A percentile compares a stretch with the other conserved stretches of the same genome.
phyloP scores from a whole-genome alignment of 2,797 vertebrate species.

The Lemur catta region DNA sequence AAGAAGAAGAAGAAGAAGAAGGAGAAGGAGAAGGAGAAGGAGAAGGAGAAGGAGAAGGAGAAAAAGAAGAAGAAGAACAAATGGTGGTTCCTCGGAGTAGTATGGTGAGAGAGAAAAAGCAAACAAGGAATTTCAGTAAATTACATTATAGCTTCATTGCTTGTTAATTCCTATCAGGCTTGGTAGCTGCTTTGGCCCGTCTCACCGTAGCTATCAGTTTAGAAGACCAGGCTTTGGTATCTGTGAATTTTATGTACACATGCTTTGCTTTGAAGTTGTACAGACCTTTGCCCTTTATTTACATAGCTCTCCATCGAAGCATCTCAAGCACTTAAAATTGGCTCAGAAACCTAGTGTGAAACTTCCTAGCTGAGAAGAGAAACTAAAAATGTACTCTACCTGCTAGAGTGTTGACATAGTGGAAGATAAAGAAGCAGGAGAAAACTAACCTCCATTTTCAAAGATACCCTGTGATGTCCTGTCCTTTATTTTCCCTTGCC shows the following conservation, averaged over 20 bases:
- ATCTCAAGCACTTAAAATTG: constrained; percentile 13
- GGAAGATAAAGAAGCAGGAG: constrained; percentile 64
- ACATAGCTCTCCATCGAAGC: constrained; percentile 3
- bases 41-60: too few species aligned
- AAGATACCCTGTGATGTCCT: constrained; percentile 48
- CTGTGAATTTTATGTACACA: neutral
- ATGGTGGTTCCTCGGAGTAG: neutral
- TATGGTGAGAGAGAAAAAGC: neutral
- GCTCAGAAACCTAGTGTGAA: neutral
- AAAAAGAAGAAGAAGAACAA: neutral
- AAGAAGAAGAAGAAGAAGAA: too few species aligned
- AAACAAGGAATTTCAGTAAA: neutral
- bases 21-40: too few species aligned
- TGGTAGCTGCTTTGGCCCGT: neutral
- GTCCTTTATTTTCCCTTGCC: constrained; percentile 50
- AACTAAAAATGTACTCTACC: constrained; percentile 54
- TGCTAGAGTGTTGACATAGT: constrained; percentile 70
- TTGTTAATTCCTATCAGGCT: neutral
- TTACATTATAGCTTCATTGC: neutral
- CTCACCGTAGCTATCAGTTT: neutral
- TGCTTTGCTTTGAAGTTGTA: constrained; percentile 2
- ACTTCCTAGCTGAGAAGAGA: constrained; percentile 67
- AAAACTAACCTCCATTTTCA: constrained; percentile 58
- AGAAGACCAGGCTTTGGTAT: neutral
- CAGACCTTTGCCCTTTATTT: constrained; percentile 45